phyloP scores from a whole-genome alignment of 2,113 vertebrate species.

The Anguilla rostrata region DNA sequence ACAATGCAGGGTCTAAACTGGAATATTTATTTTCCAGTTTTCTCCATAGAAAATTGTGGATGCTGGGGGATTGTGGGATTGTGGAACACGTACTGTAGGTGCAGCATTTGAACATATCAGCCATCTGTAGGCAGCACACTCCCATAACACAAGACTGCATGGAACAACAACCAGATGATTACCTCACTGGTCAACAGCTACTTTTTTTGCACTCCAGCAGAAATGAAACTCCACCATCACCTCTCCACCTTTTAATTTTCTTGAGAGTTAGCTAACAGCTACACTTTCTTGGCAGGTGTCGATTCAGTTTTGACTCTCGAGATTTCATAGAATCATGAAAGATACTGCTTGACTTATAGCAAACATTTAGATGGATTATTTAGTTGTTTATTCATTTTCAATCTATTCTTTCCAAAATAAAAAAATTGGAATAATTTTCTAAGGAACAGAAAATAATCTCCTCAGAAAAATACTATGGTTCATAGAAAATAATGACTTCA shows the following conservation, averaged over 20 bases:
- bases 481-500: too few species aligned
- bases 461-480: too few species aligned
- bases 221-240: neutral
- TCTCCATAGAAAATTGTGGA: neutral
- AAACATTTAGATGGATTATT: too few species aligned
- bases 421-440: too few species aligned
- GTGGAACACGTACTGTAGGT: too few species aligned
- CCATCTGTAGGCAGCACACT: conserved; percentile 24
- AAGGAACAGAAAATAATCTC: too few species aligned
- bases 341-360: too few species aligned
- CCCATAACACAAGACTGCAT: conserved; percentile 11
- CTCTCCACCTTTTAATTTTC: too few species aligned
- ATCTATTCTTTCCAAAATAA: too few species aligned
- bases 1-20: neutral
- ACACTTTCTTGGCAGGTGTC: neutral
- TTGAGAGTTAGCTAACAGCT: neutral
- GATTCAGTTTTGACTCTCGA: neutral
- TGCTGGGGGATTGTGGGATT: neutral
- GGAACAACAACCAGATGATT: conserved; percentile 9
- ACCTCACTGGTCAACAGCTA: conserved; percentile 10
- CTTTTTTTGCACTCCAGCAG: neutral
- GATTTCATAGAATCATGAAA: too few species aligned
- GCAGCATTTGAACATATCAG: neutral
- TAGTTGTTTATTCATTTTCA: too few species aligned
- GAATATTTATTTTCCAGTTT: neutral